These are phyloP conservation scores for Esperia sulphurella DNA, from an alignment of 2,888 invertebrate species.

Conservation along the genomic window DNA sequence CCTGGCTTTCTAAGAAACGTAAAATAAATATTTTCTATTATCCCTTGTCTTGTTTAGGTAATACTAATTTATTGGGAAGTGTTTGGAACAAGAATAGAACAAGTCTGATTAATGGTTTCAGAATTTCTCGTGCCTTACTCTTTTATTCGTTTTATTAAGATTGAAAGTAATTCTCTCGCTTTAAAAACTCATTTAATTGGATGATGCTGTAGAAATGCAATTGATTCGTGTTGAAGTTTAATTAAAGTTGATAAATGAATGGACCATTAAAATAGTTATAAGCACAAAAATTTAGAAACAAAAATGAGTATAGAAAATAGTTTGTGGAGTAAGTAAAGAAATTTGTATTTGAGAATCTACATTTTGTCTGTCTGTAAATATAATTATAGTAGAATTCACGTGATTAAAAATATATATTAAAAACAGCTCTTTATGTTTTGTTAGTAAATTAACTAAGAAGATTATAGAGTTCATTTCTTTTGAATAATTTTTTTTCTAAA, in stretches of 20 bases:
- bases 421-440: too few species aligned
- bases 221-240: neutral
- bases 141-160: conserved; percentile 31
- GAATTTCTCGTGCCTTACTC: conserved; percentile 39
- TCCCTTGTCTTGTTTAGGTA: conserved; percentile 41
- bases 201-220: conserved; percentile 29
- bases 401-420: too few species aligned
- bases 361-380: too few species aligned
- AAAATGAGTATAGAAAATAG: too few species aligned
- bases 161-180: conserved; percentile 27
- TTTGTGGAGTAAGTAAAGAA: too few species aligned
- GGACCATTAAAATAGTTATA: neutral
- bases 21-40: neutral
- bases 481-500: too few species aligned
- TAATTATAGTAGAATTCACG: too few species aligned
- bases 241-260: neutral
- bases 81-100: conserved; percentile 34
- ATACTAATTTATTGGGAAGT: conserved; percentile 51
- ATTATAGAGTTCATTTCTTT: too few species aligned
- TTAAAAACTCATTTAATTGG: conserved; percentile 44
- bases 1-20: neutral
- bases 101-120: conserved; percentile 47
- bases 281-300: too few species aligned
- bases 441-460: too few species aligned
- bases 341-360: too few species aligned